A percentile compares a stretch with the other conserved stretches of the same genome.
Conservation (phyloP, 2,797 vertebrate species). For the Acestrorhynchus altus region DNA sequence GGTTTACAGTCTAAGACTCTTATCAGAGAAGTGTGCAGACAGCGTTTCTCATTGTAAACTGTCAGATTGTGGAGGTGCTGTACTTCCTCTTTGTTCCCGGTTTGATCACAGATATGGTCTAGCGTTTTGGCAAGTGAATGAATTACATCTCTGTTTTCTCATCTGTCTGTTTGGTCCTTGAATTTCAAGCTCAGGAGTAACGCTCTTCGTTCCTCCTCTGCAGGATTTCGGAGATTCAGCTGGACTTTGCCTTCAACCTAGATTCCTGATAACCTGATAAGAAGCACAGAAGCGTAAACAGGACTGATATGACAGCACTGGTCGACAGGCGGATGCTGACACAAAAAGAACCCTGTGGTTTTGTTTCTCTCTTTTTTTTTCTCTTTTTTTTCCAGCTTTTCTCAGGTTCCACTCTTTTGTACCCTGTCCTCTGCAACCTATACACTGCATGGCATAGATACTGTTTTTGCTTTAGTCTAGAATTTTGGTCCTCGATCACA, state of each 20-base stretch:
- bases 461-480: conserved; percentile 81
- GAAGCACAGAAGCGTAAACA: conserved; percentile 82
- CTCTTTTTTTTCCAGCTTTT: conserved; percentile 43
- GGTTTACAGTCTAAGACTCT: background rate
- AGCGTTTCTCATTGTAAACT: conserved; percentile 42
- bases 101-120: conserved; percentile 48
- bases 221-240: background rate
- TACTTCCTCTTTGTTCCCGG: background rate
- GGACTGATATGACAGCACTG: conserved; percentile 77
- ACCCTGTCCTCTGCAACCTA: conserved; percentile 80
- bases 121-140: conserved; percentile 52
- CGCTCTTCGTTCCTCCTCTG: background rate
- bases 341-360: conserved; percentile 22
- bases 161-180: conserved; percentile 3
- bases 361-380: conserved; percentile 45
- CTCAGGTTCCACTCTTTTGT: conserved; percentile 65
- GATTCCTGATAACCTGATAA: conserved; percentile 83
- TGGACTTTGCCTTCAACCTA: conserved; percentile 60
- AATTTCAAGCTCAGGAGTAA: background rate
- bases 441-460: conserved; percentile 74
- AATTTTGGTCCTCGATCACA: conserved; percentile 84
- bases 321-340: conserved; percentile 67
- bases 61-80: background rate
- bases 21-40: conserved; percentile 6
- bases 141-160: conserved; percentile 16